Evolutionary conservation across 2,888 invertebrate genomes (phyloP), one percentile per base, ranked within the genome.

Genomic region (Amphipoea lucens): DNA sequence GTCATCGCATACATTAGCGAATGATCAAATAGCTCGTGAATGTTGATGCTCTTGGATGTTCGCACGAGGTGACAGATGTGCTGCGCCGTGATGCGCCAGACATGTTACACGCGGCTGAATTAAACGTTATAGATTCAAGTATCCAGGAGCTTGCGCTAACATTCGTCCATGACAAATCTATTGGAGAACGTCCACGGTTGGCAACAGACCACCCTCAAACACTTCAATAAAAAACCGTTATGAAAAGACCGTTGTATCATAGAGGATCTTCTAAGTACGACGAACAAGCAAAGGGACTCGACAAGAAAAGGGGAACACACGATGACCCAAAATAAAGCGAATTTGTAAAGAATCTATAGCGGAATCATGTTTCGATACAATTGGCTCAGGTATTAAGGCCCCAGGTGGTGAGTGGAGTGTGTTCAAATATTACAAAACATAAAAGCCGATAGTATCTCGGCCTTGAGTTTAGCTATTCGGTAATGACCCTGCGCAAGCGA

Each of bases 401-500:
- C 90, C 90, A 90, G 87, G 88, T 90, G 90, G 87, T 89, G 84
- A 90, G 83, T 84, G 81, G 82, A 84, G 85, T 88, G 78, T 79
- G 87, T 88, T 82, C 72, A 87, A 89, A 90, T 87, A 89, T 89
- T 87, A 86, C 87, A 86, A 90, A 90, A 90, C 90, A 90, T 88
- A 87, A 90, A 87, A 85, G 83, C 85, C 91, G 93, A 93, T 93
- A 93, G 85, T 86, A 92, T 91, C 92, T 90, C 91, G 94, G 90
- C 95, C 95, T 95, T 95, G 95, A 91, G 90, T 77, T 88, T 90
- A 87, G 91, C 91, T 90, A 91, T 93, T 94, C 90, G 95, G 91
- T 94, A 95, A 94, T 95, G 95, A 95, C 94, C 94, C 93, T 93
- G 94, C 91, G 92, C 92, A 85, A 89, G 91, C 92, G 92, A 90